Base-by-base conservation (phyloP, 2,888 invertebrate species). In the Pammene fasciana region DNA sequence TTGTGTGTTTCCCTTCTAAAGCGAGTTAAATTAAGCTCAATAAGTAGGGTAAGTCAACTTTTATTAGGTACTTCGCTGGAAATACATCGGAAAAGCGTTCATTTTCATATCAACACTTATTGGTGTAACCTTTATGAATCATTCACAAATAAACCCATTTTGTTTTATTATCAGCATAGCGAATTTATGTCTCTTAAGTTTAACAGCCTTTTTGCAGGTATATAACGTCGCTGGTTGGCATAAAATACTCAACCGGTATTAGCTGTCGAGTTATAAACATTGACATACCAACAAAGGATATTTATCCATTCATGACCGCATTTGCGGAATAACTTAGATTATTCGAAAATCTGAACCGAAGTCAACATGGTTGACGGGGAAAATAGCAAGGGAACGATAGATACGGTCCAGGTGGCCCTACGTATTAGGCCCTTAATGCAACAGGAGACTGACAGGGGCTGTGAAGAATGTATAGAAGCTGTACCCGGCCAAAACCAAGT, bases 361-460 rank as follows among this genome's bases (percentile, higher is more conserved):
- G 60, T 70, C 75, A 89, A 79, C 75, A 92, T 92, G 91, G 86
- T 83, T 70, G 90, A 90, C 62, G 80, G 79, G 6, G 89, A 89
- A 60, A 75, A 73, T 45, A 79, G 73, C 70, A 88, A 86, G 79
- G 79, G 75, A 50, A 82, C 87, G 0, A 84, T 91, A 73, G 94
- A 93, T 72, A 93, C 94, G 1, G 96, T 97, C 0, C 94, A 95
- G 82, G 98, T 98, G 50, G 98, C 97, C 0, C 88, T 98, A 0
- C 89, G 98, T 52, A 95, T 97, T 34, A 93, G 98, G 65, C 98
- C 98, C 0, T 86, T 98, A 66, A 95, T 97, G 56, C 89, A 92
- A 46, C 94, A 93, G 36, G 98, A 98, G 87, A 84, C 93, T 0
- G 94, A 94, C 0, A 94, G 95, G 77, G 97, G 97, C 0, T 97